Percentiles rank a stretch among this genome's conserved stretches.
These are phyloP conservation scores for Momotus momota DNA, from an alignment of 2,797 vertebrate genomes.

Conservation along the genomic window DNA sequence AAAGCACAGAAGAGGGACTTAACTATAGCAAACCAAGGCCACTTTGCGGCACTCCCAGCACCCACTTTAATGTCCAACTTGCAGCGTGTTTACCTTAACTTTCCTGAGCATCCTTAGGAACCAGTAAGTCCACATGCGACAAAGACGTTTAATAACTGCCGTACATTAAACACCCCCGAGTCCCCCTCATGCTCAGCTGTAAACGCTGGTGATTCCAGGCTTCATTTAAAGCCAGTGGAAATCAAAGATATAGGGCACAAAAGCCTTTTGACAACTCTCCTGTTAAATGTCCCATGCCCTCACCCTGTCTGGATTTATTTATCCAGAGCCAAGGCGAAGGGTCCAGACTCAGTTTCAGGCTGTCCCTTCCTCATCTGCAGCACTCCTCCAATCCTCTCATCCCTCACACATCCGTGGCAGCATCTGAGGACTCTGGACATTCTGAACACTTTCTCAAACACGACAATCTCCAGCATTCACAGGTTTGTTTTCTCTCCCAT, in stretches of 20 bases:
- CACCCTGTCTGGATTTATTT: background rate
- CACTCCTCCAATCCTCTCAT: rapidly evolving
- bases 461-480: rapidly evolving
- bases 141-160: background rate
- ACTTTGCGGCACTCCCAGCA: background rate
- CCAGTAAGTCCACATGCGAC: background rate
- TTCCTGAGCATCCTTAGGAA: background rate
- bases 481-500: background rate
- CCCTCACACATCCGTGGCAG: background rate
- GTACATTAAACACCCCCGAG: background rate
- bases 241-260: background rate
- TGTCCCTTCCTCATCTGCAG: background rate
- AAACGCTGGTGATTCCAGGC: background rate
- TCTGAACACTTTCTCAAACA: background rate
- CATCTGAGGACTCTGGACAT: rapidly evolving
- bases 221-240: background rate
- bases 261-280: background rate
- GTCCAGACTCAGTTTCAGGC: background rate
- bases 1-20: background rate
- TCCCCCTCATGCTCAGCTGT: background rate
- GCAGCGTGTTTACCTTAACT: background rate
- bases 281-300: background rate
- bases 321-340: background rate
- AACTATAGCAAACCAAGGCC: background rate
- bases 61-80: background rate